Percentiles rank a stretch among this genome's conserved stretches.
Conservation (phyloP, 2,888 invertebrate genomes). For the Chalcis sispes region DNA sequence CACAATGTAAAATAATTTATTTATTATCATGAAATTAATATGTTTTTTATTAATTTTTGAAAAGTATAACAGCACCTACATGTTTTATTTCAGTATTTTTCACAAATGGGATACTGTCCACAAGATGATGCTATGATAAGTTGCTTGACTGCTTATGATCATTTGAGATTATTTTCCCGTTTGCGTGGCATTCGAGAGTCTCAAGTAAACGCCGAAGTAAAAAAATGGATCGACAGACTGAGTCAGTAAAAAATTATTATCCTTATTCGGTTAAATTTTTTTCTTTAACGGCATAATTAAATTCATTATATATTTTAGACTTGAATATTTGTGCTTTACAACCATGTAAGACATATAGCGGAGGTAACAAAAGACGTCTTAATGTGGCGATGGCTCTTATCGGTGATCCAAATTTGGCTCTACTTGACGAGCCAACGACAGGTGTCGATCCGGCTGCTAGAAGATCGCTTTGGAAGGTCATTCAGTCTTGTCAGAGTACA, state of each 20-base stretch:
- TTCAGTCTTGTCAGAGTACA: slow-evolving; percentile 77
- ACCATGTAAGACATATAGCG: slow-evolving; percentile 79
- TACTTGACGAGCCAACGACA: slow-evolving; percentile 86
- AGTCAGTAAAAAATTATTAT: slow-evolving; percentile 71
- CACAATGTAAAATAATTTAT: background rate
- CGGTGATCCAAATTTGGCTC: slow-evolving; percentile 81
- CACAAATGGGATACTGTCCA: slow-evolving; percentile 91
- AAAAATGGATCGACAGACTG: slow-evolving; percentile 79
- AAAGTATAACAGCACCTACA: no score
- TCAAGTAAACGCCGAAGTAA: slow-evolving; percentile 77
- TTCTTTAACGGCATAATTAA: no score
- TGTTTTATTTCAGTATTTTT: slow-evolving; percentile 82
- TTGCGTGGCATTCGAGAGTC: slow-evolving; percentile 81
- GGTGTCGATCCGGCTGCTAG: slow-evolving; percentile 85
- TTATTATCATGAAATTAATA: background rate
- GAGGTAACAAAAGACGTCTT: slow-evolving; percentile 88
- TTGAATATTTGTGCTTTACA: slow-evolving; percentile 70
- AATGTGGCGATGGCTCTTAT: slow-evolving; percentile 87
- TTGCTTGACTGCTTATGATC: slow-evolving; percentile 86
- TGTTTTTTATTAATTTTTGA: background rate
- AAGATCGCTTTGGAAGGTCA: slow-evolving; percentile 81
- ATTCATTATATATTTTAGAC: slow-evolving; percentile 62
- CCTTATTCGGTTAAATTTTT: background rate
- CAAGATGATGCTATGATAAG: slow-evolving; percentile 90
- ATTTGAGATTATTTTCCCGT: slow-evolving; percentile 83